These are phyloP conservation scores for Apogon hyalosoma DNA, from an alignment of 2,797 vertebrate genomes.

Conservation along the genomic window DNA sequence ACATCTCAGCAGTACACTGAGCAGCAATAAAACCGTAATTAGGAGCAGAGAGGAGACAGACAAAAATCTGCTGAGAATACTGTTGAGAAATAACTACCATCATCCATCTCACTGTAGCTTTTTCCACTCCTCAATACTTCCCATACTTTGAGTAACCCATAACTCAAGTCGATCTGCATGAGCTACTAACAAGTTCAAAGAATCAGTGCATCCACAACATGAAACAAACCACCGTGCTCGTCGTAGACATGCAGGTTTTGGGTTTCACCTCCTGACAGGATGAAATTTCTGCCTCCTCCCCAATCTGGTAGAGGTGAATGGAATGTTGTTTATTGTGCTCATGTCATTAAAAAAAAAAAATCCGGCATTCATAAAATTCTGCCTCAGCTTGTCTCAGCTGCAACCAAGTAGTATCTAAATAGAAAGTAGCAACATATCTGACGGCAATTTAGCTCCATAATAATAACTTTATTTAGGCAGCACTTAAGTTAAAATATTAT, in stretches of 20 bases:
- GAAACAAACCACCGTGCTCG: slow-evolving; percentile 8
- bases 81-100: slow-evolving; percentile 49
- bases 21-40: slow-evolving; percentile 54
- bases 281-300: slow-evolving; percentile 9
- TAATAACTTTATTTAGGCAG: too few relatives aligned
- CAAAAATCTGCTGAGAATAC: slow-evolving; percentile 44
- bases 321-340: slow-evolving; percentile 14
- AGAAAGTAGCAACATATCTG: too few relatives aligned
- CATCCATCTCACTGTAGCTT: slow-evolving; percentile 27
- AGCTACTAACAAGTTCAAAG: slow-evolving; percentile 57
- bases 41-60: slow-evolving; percentile 38
- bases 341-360: too few relatives aligned
- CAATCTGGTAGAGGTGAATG: neutral
- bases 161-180: slow-evolving; percentile 48
- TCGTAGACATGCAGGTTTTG: slow-evolving; percentile 23
- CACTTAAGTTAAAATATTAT: too few relatives aligned
- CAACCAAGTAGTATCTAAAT: too few relatives aligned
- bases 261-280: slow-evolving; percentile 24
- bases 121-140: slow-evolving; percentile 44
- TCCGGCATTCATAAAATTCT: too few relatives aligned
- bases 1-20: slow-evolving; percentile 27
- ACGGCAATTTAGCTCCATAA: too few relatives aligned
- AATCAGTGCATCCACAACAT: slow-evolving; percentile 14
- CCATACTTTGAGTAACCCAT: slow-evolving; percentile 51
- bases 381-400: too few relatives aligned